Conservation (phyloP, 37 sponge, comb jelly and placozoan species). For the Ianthella basta region DNA sequence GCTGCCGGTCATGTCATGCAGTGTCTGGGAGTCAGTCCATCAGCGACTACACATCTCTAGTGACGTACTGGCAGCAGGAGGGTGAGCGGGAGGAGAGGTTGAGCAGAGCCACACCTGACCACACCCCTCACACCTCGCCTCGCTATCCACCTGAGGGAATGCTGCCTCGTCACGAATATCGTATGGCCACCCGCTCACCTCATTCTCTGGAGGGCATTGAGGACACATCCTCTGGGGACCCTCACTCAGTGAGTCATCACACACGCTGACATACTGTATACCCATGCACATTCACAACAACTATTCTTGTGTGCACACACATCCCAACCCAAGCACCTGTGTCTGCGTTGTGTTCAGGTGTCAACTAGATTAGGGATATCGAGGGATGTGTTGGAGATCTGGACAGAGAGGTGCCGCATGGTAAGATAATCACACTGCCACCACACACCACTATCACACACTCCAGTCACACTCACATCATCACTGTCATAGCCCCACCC, state of each 20-base stretch:
- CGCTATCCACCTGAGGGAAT: slow-evolving; percentile 7
- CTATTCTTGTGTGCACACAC: too few species aligned
- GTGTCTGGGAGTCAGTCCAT: slow-evolving; percentile 42
- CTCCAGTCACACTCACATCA: background rate
- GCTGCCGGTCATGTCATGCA: background rate
- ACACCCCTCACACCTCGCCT: background rate
- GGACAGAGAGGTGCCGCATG: slow-evolving; percentile 77
- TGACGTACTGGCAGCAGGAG: slow-evolving; percentile 46
- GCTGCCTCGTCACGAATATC: slow-evolving; percentile 22
- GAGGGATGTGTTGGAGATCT: slow-evolving; percentile 47
- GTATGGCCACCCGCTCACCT: slow-evolving; percentile 41
- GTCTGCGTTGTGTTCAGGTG: background rate
- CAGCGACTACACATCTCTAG: slow-evolving; percentile 36
- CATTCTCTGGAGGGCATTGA: background rate
- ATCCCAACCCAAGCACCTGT: background rate
- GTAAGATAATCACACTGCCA: slow-evolving; percentile 38
- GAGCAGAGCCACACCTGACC: slow-evolving; percentile 14
- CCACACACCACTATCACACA: too few species aligned
- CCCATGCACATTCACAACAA: too few species aligned
- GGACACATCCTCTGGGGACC: background rate
- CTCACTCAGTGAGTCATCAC: background rate
- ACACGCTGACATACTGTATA: too few species aligned
- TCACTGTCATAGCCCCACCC: too few species aligned
- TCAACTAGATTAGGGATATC: slow-evolving; percentile 35
- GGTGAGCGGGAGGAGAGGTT: slow-evolving; percentile 56